A percentile compares a stretch with the other conserved stretches of the same genome.
These are phyloP conservation scores for Falco concolor DNA, from an alignment of 2,797 vertebrate species.

Conservation along the genomic window DNA sequence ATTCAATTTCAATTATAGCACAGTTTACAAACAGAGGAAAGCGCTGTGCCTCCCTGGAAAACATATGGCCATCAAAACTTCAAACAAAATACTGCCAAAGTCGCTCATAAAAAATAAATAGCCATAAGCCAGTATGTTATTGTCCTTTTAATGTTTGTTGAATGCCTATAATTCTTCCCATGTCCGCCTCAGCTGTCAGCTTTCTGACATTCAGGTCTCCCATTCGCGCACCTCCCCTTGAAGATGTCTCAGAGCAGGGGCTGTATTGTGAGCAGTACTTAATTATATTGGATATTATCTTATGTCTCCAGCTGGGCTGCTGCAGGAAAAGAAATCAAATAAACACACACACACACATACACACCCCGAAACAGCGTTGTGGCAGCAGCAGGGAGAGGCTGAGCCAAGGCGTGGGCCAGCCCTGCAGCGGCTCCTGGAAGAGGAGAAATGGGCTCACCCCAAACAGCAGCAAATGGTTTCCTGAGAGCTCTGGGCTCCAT, in stretches of 20 bases:
- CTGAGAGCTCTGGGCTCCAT: background rate
- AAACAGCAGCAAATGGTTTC: background rate
- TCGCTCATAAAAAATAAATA: constrained; percentile 62
- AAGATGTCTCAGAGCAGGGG: background rate
- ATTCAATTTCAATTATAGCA: constrained; percentile 71
- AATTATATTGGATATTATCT: constrained; percentile 11
- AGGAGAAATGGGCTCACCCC: background rate
- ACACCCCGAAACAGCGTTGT: accelerated
- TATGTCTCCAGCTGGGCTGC: background rate
- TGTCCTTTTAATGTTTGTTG: constrained; percentile 64
- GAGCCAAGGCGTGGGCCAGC: accelerated
- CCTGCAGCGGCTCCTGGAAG: background rate
- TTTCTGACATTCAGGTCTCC: background rate
- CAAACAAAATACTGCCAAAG: constrained; percentile 65
- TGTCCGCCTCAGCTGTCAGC: background rate
- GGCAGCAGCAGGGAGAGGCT: background rate
- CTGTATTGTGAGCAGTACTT: background rate
- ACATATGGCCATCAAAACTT: constrained; percentile 71
- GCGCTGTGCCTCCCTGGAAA: constrained; percentile 53
- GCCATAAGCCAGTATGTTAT: constrained; percentile 62
- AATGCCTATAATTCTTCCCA: constrained; percentile 45
- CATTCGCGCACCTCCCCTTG: background rate
- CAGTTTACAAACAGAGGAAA: constrained; percentile 60
- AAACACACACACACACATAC: background rate
- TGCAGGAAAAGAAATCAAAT: background rate